These are phyloP conservation scores for Chymomyza amoena DNA, from an alignment of 2,888 invertebrate genomes.

Conservation along the genomic window DNA sequence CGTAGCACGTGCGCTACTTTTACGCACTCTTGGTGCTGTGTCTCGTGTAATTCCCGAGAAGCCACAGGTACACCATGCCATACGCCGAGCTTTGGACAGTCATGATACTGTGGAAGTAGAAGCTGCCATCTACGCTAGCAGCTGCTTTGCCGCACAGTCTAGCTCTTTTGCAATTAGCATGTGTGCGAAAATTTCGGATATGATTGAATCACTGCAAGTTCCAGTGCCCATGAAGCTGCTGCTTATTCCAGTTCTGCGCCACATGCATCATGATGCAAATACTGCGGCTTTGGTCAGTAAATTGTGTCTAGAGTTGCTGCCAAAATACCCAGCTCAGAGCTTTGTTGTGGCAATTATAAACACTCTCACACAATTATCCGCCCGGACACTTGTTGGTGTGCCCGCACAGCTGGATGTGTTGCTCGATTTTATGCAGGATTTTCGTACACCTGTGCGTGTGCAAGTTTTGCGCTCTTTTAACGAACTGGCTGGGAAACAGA, in stretches of 20 bases:
- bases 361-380: conserved; percentile 92
- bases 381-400: conserved; percentile 93
- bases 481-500: conserved; percentile 83
- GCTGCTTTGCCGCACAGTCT: conserved; percentile 96
- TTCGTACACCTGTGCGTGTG: conserved; percentile 85
- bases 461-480: conserved; percentile 84
- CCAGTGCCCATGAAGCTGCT: conserved; percentile 94
- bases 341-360: conserved; percentile 90
- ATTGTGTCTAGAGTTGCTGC: conserved; percentile 86
- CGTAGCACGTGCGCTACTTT: conserved; percentile 93
- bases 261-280: conserved; percentile 92
- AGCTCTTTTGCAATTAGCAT: conserved; percentile 97
- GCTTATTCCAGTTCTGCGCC: conserved; percentile 92
- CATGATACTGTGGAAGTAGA: conserved; percentile 97
- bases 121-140: conserved; percentile 96
- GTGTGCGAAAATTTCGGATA: conserved; percentile 96
- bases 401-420: conserved; percentile 88
- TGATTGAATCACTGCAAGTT: conserved; percentile 95
- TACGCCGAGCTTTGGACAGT: conserved; percentile 93
- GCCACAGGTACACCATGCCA: conserved; percentile 96
- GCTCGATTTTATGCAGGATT: conserved; percentile 85
- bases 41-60: conserved; percentile 96
- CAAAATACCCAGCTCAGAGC: conserved; percentile 88
- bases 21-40: conserved; percentile 92
- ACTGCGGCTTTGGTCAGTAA: conserved; percentile 84